Evolutionary conservation across 2,888 invertebrate genomes (phyloP).

Genomic region (Cactoblastis cactorum): DNA sequence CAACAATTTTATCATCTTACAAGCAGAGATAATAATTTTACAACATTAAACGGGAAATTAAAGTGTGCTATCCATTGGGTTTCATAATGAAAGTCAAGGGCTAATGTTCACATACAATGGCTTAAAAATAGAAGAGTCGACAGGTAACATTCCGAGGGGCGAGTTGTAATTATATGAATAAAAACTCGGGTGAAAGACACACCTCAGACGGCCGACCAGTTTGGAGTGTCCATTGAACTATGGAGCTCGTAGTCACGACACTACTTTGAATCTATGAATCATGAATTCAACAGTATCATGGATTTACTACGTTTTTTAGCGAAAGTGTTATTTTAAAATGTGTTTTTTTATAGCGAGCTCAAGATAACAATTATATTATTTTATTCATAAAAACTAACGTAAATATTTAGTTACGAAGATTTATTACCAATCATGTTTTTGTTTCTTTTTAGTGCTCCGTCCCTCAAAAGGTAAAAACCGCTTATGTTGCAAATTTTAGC

Average conservation of each 20-base stretch:
- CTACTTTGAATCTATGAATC: background rate
- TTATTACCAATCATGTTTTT: too few relatives aligned
- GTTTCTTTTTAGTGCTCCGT: too few relatives aligned
- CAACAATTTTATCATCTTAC: background rate
- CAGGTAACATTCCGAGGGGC: slow-evolving; percentile 52
- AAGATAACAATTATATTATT: too few relatives aligned
- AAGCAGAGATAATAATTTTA: background rate
- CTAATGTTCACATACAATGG: slow-evolving; percentile 24
- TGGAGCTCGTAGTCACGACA: background rate
- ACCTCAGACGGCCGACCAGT: slow-evolving; percentile 22
- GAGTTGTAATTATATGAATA: slow-evolving; percentile 42
- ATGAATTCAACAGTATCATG: background rate
- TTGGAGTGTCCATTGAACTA: slow-evolving; percentile 36
- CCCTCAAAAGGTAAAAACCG: too few relatives aligned
- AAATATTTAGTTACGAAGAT: too few relatives aligned
- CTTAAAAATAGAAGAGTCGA: slow-evolving; percentile 29
- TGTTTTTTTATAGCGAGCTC: too few relatives aligned
- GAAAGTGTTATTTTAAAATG: too few relatives aligned
- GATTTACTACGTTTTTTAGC: background rate
- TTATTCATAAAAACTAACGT: too few relatives aligned
- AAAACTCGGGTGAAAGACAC: slow-evolving; percentile 46
- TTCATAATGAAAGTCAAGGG: slow-evolving; percentile 10
- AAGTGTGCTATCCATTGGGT: background rate
- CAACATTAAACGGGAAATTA: background rate
- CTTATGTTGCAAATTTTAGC: too few relatives aligned